These are phyloP conservation scores for Mohoua ochrocephala DNA, from an alignment of 2,113 vertebrate genomes.

Conservation along the genomic window DNA sequence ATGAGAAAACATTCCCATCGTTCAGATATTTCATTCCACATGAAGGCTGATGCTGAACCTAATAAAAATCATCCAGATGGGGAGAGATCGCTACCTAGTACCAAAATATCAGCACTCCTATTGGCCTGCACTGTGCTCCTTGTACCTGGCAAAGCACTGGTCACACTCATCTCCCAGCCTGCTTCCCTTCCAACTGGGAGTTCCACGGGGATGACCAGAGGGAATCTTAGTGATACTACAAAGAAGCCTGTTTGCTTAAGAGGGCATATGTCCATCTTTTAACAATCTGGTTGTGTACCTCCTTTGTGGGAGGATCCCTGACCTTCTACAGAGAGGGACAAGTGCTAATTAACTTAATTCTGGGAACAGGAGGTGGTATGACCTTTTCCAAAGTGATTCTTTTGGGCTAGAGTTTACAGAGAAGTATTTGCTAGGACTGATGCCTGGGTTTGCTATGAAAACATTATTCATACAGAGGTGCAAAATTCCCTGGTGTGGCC, in stretches of 20 bases:
- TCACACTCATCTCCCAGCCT: not conserved
- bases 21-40: not conserved
- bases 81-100: not conserved
- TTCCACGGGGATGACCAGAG: not conserved
- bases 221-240: not conserved
- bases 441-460: slow-evolving; percentile 7
- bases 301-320: slow-evolving; percentile 28
- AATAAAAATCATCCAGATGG: not conserved
- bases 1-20: not conserved
- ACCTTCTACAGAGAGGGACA: slow-evolving; percentile 10
- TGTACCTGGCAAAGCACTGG: not conserved
- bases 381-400: slow-evolving; percentile 40
- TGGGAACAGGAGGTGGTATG: slow-evolving; percentile 27
- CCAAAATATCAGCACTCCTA: not conserved
- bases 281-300: slow-evolving; percentile 20
- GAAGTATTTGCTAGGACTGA: not conserved
- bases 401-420: slow-evolving; percentile 22
- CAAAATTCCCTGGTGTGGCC: not conserved
- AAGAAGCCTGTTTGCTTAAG: slow-evolving; percentile 24
- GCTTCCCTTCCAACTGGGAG: not conserved
- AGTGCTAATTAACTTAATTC: slow-evolving; percentile 52
- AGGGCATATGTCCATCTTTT: slow-evolving; percentile 11
- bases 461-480: not conserved
- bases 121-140: not conserved
- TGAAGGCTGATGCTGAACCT: not conserved